These are phyloP conservation scores for Caenorhabditis sulstoni DNA, from an alignment of 2,888 invertebrate species.

Conservation along the genomic window DNA sequence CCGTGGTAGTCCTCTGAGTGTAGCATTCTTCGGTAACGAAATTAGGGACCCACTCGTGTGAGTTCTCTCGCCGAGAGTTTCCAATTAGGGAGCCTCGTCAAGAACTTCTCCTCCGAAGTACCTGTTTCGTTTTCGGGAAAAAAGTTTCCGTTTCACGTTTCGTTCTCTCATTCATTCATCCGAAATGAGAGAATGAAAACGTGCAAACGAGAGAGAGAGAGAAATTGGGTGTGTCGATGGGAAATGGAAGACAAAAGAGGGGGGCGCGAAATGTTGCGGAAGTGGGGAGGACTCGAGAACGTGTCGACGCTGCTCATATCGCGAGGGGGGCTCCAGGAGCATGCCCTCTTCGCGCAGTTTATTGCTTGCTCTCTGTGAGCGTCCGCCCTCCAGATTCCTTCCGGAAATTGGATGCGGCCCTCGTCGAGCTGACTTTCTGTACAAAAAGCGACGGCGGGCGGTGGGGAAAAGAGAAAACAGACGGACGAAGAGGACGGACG, in stretches of 20 bases:
- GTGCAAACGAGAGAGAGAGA: slow-evolving; percentile 13
- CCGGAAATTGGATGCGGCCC: slow-evolving; percentile 51
- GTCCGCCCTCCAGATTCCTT: slow-evolving; percentile 36
- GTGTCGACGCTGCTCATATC: slow-evolving; percentile 33
- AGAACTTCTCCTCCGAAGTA: background rate
- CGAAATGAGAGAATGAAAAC: slow-evolving; percentile 28
- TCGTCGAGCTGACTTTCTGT: slow-evolving; percentile 1
- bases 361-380: slow-evolving; percentile 47
- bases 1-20: no score
- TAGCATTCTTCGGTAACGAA: slow-evolving; percentile 26
- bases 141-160: slow-evolving; percentile 45
- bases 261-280: slow-evolving; percentile 25
- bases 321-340: background rate
- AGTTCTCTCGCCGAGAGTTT: slow-evolving; percentile 16
- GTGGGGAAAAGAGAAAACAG: no score
- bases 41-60: slow-evolving; percentile 43
- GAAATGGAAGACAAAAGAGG: slow-evolving; percentile 6
- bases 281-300: slow-evolving; percentile 32
- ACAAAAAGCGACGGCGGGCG: no score
- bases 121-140: background rate
- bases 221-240: background rate
- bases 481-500: background rate
- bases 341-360: slow-evolving; percentile 5
- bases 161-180: slow-evolving; percentile 50
- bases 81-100: background rate